Conservation (phyloP, 2,113 vertebrate species). For the Nyctibius bracteatus region DNA sequence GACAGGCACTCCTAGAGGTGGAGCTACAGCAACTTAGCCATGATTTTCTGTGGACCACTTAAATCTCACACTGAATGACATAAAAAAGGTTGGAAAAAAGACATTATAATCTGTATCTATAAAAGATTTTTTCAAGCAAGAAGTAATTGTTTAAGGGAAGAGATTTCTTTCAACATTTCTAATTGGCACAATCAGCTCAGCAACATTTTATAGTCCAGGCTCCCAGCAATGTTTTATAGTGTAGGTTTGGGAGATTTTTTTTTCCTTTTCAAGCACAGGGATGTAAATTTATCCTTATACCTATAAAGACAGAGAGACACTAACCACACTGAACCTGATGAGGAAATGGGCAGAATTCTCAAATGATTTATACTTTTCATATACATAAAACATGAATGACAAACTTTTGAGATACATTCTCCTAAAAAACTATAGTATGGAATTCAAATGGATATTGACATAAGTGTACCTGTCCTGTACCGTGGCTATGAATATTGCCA, state of each 20-base stretch:
- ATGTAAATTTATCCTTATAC: neutral
- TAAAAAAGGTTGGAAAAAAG: neutral
- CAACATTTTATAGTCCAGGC: neutral
- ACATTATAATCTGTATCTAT: neutral
- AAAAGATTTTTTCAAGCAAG: neutral
- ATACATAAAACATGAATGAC: neutral
- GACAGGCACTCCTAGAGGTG: neutral
- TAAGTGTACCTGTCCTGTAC: neutral
- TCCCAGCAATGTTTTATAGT: neutral
- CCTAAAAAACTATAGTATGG: neutral
- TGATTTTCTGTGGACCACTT: neutral
- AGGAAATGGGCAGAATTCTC: neutral
- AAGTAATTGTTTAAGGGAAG: neutral
- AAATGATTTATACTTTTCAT: neutral
- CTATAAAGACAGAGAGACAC: neutral
- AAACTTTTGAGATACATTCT: neutral
- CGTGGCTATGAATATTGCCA: neutral
- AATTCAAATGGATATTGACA: neutral
- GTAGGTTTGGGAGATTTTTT: neutral
- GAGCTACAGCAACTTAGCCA: neutral
- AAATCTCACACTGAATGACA: neutral
- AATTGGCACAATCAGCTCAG: neutral
- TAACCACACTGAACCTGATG: neutral
- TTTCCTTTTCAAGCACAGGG: neutral
- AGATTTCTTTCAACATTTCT: neutral